A percentile compares a stretch with the other conserved stretches of the same genome.
Conservation (phyloP, 1,140 invertebrate species). For the Drosophila kohkoa region DNA sequence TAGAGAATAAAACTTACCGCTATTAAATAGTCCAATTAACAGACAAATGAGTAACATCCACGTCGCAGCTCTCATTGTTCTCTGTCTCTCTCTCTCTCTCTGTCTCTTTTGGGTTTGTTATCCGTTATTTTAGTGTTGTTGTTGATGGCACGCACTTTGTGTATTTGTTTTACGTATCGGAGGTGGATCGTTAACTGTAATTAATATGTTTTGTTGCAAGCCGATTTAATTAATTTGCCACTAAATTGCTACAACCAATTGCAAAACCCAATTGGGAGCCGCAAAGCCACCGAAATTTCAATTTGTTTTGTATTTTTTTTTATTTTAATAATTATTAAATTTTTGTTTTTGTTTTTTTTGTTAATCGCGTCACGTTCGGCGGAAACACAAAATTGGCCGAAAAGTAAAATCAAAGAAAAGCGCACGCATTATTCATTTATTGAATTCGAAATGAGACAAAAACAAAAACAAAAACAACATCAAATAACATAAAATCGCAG, state of each 20-base stretch:
- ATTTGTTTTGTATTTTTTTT: slow-evolving; percentile 32
- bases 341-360: slow-evolving; percentile 36
- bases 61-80: slow-evolving; percentile 62
- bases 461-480: not conserved
- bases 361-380: slow-evolving; percentile 33
- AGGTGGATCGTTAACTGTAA: slow-evolving; percentile 79
- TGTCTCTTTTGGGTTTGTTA: slow-evolving; percentile 5
- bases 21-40: slow-evolving; percentile 63
- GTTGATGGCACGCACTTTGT: slow-evolving; percentile 33
- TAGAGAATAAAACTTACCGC: slow-evolving; percentile 51
- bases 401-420: slow-evolving; percentile 56
- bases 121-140: slow-evolving; percentile 43
- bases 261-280: slow-evolving; percentile 47
- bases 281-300: slow-evolving; percentile 45
- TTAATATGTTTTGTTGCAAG: slow-evolving; percentile 70
- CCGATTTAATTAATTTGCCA: slow-evolving; percentile 65
- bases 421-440: slow-evolving; percentile 34
- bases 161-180: slow-evolving; percentile 33
- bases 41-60: slow-evolving; percentile 68
- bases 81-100: not conserved
- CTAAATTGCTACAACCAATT: slow-evolving; percentile 43
- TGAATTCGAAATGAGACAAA: slow-evolving; percentile 21
- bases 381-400: slow-evolving; percentile 61
- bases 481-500: slow-evolving; percentile 20
- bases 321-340: slow-evolving; percentile 18